phyloP scores from a whole-genome alignment of 2,113 vertebrate genomes.

The Phasianus colchicus region DNA sequence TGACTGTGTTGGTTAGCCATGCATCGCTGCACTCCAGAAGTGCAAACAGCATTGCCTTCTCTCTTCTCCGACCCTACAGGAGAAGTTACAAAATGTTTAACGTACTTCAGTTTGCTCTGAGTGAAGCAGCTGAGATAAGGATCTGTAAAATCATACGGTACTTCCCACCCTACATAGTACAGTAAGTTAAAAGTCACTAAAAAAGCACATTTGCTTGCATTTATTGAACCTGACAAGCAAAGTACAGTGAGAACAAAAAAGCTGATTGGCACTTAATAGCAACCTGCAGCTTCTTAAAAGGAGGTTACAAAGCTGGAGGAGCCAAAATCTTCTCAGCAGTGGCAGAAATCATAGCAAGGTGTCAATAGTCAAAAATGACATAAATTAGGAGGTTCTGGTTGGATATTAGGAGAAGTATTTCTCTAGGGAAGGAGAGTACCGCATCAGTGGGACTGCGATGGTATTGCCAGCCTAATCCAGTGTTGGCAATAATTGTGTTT shows the following conservation, averaged over 20 bases:
- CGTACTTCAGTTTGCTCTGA: background rate
- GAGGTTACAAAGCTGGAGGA: background rate
- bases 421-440: background rate
- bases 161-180: rapidly evolving
- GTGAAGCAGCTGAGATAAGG: background rate
- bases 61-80: background rate
- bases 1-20: background rate
- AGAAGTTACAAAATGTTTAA: background rate
- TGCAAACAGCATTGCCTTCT: background rate
- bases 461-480: background rate
- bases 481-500: rapidly evolving
- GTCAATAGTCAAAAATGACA: background rate
- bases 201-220: background rate
- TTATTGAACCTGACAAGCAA: background rate
- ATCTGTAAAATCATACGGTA: background rate
- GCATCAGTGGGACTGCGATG: background rate
- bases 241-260: background rate
- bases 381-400: background rate
- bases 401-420: background rate
- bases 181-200: background rate
- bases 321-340: background rate
- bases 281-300: background rate
- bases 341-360: background rate
- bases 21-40: background rate
- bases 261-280: background rate